Evolutionary conservation across 2,113 vertebrate genomes (phyloP).

Genomic region (Aplodontia rufa): DNA sequence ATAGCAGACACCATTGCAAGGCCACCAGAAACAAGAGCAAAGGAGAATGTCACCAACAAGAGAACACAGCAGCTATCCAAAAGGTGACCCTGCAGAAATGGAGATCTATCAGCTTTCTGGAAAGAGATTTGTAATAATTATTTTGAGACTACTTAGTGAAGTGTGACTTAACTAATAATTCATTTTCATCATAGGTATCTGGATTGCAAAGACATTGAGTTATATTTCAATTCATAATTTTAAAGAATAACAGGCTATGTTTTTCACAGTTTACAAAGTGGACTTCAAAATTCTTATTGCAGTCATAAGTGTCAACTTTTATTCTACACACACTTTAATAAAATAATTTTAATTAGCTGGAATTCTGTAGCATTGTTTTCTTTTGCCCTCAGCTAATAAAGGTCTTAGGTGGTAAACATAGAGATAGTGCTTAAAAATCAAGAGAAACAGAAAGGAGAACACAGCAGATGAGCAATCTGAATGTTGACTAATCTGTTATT

Average conservation of each 20-base stretch:
- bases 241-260: not conserved
- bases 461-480: not conserved
- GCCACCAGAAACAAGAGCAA: not conserved
- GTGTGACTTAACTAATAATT: not conserved
- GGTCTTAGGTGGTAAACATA: not conserved
- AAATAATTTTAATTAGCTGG: not conserved
- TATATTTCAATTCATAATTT: conserved; percentile 7
- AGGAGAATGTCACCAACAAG: not conserved
- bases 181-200: not conserved
- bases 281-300: not conserved
- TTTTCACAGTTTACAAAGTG: not conserved
- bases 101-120: not conserved
- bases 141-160: not conserved
- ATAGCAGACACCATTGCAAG: not conserved
- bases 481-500: not conserved
- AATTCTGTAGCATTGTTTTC: not conserved
- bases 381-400: not conserved
- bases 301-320: not conserved
- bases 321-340: not conserved
- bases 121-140: not conserved
- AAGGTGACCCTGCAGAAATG: not conserved
- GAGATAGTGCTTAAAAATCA: not conserved
- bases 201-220: not conserved
- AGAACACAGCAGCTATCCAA: not conserved
- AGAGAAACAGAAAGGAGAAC: not conserved